These are phyloP conservation scores for Ectropis crepuscularia DNA, from an alignment of 2,888 invertebrate species.

Conservation along the genomic window DNA sequence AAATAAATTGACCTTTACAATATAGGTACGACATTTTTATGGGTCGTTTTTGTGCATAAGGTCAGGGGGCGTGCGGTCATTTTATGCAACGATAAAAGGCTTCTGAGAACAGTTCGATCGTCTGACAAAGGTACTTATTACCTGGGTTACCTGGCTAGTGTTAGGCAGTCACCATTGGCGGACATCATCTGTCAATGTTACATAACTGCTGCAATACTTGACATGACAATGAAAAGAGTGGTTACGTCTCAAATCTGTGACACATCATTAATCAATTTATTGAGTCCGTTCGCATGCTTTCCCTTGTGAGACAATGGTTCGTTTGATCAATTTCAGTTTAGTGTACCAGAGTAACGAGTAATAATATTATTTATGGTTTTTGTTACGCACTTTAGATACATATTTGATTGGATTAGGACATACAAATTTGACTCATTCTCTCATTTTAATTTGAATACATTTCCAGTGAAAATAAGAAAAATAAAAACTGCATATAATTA, in stretches of 20 bases:
- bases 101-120: constrained; percentile 29
- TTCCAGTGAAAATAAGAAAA: too few species aligned
- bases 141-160: constrained; percentile 9
- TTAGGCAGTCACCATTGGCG: constrained; percentile 29
- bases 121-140: constrained; percentile 23
- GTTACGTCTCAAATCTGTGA: constrained; percentile 43
- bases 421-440: too few species aligned
- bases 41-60: constrained; percentile 20
- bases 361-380: too few species aligned
- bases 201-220: constrained; percentile 35
- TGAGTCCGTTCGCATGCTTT: constrained; percentile 13
- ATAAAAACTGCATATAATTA: too few species aligned
- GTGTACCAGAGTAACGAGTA: neutral
- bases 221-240: constrained; percentile 36
- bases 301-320: constrained; percentile 16
- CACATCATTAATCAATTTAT: constrained; percentile 45
- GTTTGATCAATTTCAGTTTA: neutral
- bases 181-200: constrained; percentile 38
- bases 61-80: constrained; percentile 33
- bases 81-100: constrained; percentile 25
- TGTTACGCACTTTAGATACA: too few species aligned
- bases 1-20: constrained; percentile 22
- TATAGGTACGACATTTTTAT: constrained; percentile 16
- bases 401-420: too few species aligned
- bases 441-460: too few species aligned